Conservation (phyloP, 1,140 invertebrate genomes). For the Meloidogyne chitwoodi region DNA sequence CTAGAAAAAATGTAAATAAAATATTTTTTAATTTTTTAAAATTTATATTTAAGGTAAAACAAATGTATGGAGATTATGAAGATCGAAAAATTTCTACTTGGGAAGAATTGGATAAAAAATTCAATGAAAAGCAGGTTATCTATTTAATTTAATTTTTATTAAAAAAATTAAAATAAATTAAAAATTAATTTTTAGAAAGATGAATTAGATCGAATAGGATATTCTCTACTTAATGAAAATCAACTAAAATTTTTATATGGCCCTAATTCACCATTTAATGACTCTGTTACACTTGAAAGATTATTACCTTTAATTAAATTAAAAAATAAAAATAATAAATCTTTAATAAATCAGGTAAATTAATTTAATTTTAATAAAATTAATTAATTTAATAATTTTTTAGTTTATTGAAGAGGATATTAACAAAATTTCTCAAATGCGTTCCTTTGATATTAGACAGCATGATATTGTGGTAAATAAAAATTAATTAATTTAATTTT, state of each 20-base stretch:
- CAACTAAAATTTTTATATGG: slow-evolving; percentile 40
- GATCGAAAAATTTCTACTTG: slow-evolving; percentile 20
- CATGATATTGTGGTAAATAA: slow-evolving; percentile 36
- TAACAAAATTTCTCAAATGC: slow-evolving; percentile 21
- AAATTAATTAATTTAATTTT: too few species aligned
- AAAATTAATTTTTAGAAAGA: slow-evolving; percentile 22
- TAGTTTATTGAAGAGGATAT: slow-evolving; percentile 34
- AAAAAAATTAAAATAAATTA: not conserved
- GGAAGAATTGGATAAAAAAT: slow-evolving; percentile 18
- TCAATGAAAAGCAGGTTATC: slow-evolving; percentile 22
- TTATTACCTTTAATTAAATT: slow-evolving; percentile 13
- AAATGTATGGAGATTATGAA: slow-evolving; percentile 32
- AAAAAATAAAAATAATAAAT: not conserved
- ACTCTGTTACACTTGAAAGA: slow-evolving; percentile 33
- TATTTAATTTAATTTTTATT: not conserved
- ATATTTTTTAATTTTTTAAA: not conserved
- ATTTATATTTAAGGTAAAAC: not conserved
- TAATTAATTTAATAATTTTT: not conserved
- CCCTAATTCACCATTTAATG: slow-evolving; percentile 39
- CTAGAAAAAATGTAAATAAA: slow-evolving; percentile 28
- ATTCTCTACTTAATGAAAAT: slow-evolving; percentile 18
- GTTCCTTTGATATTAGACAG: slow-evolving; percentile 36
- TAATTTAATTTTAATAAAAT: not conserved
- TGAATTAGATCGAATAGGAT: slow-evolving; percentile 45
- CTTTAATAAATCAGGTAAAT: not conserved